phyloP scores from a whole-genome alignment of 2,888 invertebrate genomes.

The Eristalis pertinax region DNA sequence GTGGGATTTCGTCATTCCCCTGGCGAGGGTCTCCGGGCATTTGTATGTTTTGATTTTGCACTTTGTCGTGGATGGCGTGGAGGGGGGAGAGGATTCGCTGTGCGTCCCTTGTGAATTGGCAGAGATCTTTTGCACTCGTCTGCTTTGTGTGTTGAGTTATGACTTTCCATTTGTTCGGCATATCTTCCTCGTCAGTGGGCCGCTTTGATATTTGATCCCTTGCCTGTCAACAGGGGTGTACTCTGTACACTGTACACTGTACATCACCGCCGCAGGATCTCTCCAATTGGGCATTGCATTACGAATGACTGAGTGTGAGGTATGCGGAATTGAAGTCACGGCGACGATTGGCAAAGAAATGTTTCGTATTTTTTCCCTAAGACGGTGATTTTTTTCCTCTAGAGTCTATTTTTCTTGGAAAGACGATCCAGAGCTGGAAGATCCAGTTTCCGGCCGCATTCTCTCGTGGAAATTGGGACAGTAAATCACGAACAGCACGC shows the following conservation, averaged over 20 bases:
- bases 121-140: neutral
- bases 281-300: neutral
- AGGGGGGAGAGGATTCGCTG: neutral
- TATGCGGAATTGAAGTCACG: too few species aligned
- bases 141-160: slow-evolving; percentile 8
- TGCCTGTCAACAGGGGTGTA: neutral
- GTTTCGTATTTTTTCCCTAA: neutral
- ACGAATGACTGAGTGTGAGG: neutral
- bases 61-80: neutral
- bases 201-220: neutral
- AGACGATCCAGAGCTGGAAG: too few species aligned
- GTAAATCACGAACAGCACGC: too few species aligned
- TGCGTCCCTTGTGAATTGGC: neutral
- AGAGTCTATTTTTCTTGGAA: too few species aligned
- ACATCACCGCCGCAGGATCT: neutral
- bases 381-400: too few species aligned
- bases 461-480: too few species aligned
- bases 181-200: neutral
- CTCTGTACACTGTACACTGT: too few species aligned
- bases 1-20: slow-evolving; percentile 15
- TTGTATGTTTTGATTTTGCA: neutral
- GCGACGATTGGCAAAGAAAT: neutral
- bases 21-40: neutral
- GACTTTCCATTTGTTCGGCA: neutral
- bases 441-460: too few species aligned